phyloP scores from a whole-genome alignment of 1,140 invertebrate genomes.

The Drosophila bocki region DNA sequence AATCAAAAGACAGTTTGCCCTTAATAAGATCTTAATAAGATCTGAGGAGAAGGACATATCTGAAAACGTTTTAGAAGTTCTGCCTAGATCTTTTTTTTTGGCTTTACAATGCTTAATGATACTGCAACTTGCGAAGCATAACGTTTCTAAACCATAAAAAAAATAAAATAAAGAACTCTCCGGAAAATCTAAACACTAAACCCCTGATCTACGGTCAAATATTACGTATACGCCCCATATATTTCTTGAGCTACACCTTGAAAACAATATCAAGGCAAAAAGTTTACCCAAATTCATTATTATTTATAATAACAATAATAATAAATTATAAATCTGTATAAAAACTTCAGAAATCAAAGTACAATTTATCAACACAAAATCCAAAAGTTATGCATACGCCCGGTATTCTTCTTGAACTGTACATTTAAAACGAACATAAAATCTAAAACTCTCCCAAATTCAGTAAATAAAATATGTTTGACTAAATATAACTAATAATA shows the following conservation, averaged over 20 bases:
- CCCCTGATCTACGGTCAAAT: not conserved
- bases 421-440: too few species aligned
- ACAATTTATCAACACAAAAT: too few species aligned
- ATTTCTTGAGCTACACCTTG: not conserved
- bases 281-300: not conserved
- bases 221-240: not conserved
- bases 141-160: not conserved
- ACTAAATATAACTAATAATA: not conserved
- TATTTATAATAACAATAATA: too few species aligned
- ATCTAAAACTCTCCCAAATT: not conserved
- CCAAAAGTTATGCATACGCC: not conserved
- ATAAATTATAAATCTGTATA: too few species aligned
- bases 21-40: too few species aligned
- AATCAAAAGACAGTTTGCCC: too few species aligned
- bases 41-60: too few species aligned
- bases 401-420: not conserved
- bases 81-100: too few species aligned
- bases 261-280: not conserved
- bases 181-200: not conserved
- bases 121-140: too few species aligned
- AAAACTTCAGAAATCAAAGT: too few species aligned
- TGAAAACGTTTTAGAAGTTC: too few species aligned
- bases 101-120: too few species aligned
- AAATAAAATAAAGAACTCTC: not conserved
- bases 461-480: not conserved